Evolutionary conservation across 2,113 vertebrate species (phyloP), one percentile per base, ranked within the genome.

Genomic region (Arothron firmamentum): DNA sequence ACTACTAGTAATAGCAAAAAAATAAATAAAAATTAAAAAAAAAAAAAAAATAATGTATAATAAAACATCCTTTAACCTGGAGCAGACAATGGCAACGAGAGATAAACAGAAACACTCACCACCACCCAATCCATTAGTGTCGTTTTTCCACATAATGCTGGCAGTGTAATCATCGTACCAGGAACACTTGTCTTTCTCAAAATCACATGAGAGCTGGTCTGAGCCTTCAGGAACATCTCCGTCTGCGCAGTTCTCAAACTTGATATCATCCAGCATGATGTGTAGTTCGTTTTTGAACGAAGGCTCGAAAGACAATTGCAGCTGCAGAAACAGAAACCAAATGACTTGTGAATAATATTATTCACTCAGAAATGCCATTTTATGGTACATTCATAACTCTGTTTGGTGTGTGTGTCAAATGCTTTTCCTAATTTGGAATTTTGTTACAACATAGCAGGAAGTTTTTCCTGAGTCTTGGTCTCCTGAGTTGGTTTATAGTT

Each of bases 221-320:
- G 85, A 86, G 18, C 67, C 86, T 20, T 56, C 16, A 20, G 90
- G 91, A 15, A 86, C 10, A 6, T 90, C 87, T 42, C 59, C 79
- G 15, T 88, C 82, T 42, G 50, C 67, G 67, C 91, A 92, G 68
- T 76, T 28, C 5, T 77, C 76, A 68, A 92, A 82, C 1, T 0
- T 48, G 41, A 91, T 75, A 49, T 92, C 90, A 50, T 92, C 91
- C 64, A 92, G 43, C 79, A 90, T 86, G 3, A 89, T 38, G 15
- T 88, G 74, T 7, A 10, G 34, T 11, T n/a, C 53, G 4, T 1
- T 0, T 5, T 1, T 0, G 19, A 1, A 19, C 5, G 53, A 1
- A 48, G 53, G 59, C 0, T 0, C 1, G 23, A 64, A 63, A 25
- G 49, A 81, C 71, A 91, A 78, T 46, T 12, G 52, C 65, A 92